Conservation (phyloP, 92 coral and sea anemone genomes). For the Pocillopora meandrina region DNA sequence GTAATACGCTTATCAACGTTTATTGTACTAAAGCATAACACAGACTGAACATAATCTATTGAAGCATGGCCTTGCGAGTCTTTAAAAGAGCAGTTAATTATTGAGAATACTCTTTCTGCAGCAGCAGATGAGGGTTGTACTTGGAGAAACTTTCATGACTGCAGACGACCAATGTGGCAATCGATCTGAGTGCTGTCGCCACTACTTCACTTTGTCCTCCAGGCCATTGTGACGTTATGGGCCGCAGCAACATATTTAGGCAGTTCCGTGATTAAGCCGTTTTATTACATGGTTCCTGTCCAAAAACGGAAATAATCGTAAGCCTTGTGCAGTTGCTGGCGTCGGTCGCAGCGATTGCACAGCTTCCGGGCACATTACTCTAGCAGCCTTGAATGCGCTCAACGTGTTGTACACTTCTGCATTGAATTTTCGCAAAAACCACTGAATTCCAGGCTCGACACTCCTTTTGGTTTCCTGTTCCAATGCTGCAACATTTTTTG, state of each 20-base stretch:
- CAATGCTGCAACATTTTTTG: neutral
- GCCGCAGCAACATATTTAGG: constrained; percentile 45
- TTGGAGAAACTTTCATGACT: constrained; percentile 39
- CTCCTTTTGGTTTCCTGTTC: too few relatives aligned
- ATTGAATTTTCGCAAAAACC: constrained; percentile 40
- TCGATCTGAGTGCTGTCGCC: constrained; percentile 21
- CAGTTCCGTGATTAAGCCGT: constrained; percentile 22
- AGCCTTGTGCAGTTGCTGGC: constrained; percentile 28
- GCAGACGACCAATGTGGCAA: neutral
- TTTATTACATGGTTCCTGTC: constrained; percentile 21
- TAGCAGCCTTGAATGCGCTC: constrained; percentile 53
- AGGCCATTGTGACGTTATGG: neutral
- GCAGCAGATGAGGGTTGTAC: constrained; percentile 52
- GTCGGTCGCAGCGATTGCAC: constrained; percentile 23
- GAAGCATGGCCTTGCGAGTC: constrained; percentile 52
- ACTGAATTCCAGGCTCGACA: constrained; percentile 57
- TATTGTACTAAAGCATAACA: constrained; percentile 54
- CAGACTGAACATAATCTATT: constrained; percentile 51
- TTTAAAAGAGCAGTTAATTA: constrained; percentile 51
- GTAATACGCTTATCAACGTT: constrained; percentile 1
- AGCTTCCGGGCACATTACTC: too few relatives aligned
- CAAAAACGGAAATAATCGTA: constrained; percentile 50
- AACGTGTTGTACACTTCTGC: constrained; percentile 33
- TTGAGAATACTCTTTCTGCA: constrained; percentile 55
- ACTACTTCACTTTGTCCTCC: constrained; percentile 58